Evolutionary conservation across 2,888 invertebrate species (phyloP), one percentile per base, ranked within the genome.

Genomic region (Eubasilissa splendida): DNA sequence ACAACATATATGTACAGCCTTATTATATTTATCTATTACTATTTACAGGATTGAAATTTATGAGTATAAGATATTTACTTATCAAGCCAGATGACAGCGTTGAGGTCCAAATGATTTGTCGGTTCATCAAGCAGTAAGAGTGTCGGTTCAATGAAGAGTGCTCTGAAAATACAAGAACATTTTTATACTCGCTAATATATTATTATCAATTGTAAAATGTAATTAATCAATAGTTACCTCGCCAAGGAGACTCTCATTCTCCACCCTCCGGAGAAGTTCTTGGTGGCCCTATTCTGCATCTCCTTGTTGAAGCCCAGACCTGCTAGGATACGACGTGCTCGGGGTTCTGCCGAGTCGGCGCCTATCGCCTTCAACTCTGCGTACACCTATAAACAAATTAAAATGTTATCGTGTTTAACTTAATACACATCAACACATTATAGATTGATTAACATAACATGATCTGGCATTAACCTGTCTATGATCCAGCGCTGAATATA

Each of bases 21-120:
- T 42, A 42, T 42, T 42, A 5, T 42, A 42, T 42, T 42, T 42
- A 2, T 42, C 4, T 42, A 5, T 7, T 42, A 5, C 42, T 42
- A 42, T 56, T 56, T n/a, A 1, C 58, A 56, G 58, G 58, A 56
- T n/a, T 56, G 58, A 22, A 22, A 22, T 22, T 22, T 22, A 22
- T 22, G 22, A 22, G 22, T 42, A 42, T 42, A 42, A 59, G 33
- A 11, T 50, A 90, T 93, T 92, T 89, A 96, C 95, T 99, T 99
- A 87, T 99, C 99, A 79, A 99, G 92, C 99, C 99, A 99, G 92
- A 99, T 99, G 74, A 99, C 99, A 84, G 99, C 99, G 87, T 99
- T 99, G 80, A 99, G 92, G 92, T 99, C 99, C 85, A 99, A 94
- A 89, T 99, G 99, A 90, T 99, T 99, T 0, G 99, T 99, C 84